These are phyloP conservation scores for Oriolus oriolus DNA, from an alignment of 2,113 vertebrate genomes.

Conservation along the genomic window DNA sequence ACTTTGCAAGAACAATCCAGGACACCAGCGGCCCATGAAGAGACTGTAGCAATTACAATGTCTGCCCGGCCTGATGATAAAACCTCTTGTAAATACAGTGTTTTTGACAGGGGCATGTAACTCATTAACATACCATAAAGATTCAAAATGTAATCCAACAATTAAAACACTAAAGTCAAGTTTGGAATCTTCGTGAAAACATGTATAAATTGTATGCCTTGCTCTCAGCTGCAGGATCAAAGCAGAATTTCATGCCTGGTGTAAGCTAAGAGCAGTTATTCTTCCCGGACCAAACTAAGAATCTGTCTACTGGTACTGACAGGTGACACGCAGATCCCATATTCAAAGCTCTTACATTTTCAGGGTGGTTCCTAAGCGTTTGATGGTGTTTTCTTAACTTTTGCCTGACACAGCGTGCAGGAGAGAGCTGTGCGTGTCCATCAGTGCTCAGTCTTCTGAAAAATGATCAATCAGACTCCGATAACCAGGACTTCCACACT, in stretches of 20 bases:
- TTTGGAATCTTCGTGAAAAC: neutral
- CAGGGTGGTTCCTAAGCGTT: neutral
- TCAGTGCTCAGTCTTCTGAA: neutral
- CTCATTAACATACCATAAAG: neutral
- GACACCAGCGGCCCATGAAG: neutral
- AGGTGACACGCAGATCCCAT: neutral
- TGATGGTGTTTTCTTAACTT: neutral
- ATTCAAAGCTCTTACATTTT: neutral
- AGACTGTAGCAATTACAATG: neutral
- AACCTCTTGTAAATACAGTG: neutral
- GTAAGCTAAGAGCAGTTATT: neutral
- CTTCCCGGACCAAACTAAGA: neutral
- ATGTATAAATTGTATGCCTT: neutral
- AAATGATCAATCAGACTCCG: neutral
- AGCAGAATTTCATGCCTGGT: neutral
- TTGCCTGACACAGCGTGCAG: no score
- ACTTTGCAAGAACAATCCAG: neutral
- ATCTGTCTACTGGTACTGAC: neutral
- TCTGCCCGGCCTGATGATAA: fast-evolving
- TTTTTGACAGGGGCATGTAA: neutral
- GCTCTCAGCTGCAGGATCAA: neutral
- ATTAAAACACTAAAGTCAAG: neutral
- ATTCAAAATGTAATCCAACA: neutral
- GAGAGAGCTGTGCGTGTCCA: neutral
- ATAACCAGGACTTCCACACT: neutral